Conservation (phyloP, 1,140 invertebrate species). For the Aphaenogaster rudis region DNA sequence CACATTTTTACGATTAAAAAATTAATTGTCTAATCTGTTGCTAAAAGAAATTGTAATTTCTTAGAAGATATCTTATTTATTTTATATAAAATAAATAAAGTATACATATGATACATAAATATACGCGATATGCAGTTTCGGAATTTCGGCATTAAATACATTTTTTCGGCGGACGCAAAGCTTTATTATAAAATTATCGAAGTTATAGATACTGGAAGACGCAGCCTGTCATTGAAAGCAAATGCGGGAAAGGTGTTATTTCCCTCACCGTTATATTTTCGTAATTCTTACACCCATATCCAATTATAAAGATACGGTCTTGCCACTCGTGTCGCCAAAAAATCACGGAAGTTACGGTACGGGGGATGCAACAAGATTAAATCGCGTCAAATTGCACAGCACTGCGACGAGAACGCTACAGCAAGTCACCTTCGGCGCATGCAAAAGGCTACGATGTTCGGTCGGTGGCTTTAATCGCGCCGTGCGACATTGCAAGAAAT, state of each 20-base stretch:
- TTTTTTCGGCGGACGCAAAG: background rate
- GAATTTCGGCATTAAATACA: background rate
- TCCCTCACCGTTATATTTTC: background rate
- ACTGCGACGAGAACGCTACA: background rate
- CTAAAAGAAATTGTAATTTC: background rate
- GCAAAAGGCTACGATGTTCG: slow-evolving; percentile 28
- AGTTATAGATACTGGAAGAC: background rate
- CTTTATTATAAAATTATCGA: background rate
- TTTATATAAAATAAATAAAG: slow-evolving; percentile 8
- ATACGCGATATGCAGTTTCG: background rate
- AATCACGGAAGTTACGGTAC: slow-evolving; percentile 27
- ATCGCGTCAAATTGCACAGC: slow-evolving; percentile 13
- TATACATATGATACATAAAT: background rate
- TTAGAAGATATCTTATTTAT: background rate
- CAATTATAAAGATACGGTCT: background rate
- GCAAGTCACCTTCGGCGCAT: slow-evolving; percentile 46
- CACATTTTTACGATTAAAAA: background rate
- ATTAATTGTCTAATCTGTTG: background rate
- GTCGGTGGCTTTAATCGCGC: slow-evolving; percentile 29
- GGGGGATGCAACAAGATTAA: slow-evolving; percentile 18
- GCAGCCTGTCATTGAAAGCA: background rate
- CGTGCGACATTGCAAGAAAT: slow-evolving; percentile 53
- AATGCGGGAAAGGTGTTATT: background rate
- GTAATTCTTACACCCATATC: background rate
- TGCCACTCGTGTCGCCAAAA: background rate